A percentile compares a stretch with the other conserved stretches of the same genome.
These are phyloP conservation scores for Phaetusa simplex DNA, from an alignment of 2,113 vertebrate genomes.

Conservation along the genomic window DNA sequence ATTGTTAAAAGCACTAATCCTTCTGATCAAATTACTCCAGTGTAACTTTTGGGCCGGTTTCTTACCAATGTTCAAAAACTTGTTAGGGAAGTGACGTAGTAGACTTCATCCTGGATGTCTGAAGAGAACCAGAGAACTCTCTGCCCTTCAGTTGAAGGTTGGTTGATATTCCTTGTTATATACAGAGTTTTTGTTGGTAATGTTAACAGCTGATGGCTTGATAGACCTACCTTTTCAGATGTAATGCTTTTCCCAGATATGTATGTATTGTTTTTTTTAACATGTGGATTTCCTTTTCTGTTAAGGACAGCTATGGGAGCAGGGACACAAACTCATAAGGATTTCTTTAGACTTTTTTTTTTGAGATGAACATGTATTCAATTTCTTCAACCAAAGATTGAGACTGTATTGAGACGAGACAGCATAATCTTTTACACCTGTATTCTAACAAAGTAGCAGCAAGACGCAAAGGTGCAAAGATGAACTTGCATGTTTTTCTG, in stretches of 20 bases:
- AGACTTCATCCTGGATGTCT: not conserved
- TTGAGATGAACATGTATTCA: not conserved
- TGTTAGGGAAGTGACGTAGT: not conserved
- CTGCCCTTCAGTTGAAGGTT: not conserved
- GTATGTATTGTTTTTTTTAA: not conserved
- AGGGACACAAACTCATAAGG: not conserved
- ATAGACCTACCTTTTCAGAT: not conserved
- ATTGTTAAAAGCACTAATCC: not conserved
- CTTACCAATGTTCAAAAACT: not conserved
- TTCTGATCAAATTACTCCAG: not conserved
- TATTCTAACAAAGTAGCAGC: not conserved
- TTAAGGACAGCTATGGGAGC: not conserved
- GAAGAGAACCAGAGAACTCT: not conserved
- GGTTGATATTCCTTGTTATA: not conserved
- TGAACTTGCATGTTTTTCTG: not conserved
- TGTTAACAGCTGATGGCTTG: not conserved
- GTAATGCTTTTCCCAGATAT: not conserved
- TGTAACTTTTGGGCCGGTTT: not conserved
- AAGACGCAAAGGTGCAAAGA: not conserved
- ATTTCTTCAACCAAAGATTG: not conserved
- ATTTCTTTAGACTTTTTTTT: not conserved
- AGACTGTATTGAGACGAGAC: no score
- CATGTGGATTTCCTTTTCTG: not conserved
- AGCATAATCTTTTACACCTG: not conserved
- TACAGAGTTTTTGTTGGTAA: not conserved